Conservation (phyloP, 2,888 invertebrate genomes). For the Alloscopus bannaensis region DNA sequence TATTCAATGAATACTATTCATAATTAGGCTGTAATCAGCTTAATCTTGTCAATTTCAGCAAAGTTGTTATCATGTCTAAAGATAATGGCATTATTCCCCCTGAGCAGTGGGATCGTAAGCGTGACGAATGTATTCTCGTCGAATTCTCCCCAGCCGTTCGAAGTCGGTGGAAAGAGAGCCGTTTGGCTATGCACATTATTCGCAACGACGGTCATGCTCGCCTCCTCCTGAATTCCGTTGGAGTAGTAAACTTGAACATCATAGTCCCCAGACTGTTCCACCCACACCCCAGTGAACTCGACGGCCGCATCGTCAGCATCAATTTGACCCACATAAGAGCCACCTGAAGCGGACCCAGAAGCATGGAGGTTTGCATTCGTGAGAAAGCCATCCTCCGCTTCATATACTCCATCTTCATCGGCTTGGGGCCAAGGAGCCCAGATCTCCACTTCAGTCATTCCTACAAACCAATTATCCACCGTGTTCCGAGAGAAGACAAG, state of each 20-base stretch:
- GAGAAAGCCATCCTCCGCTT: slow-evolving; percentile 71
- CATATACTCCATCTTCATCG: slow-evolving; percentile 47
- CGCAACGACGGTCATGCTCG: slow-evolving; percentile 45
- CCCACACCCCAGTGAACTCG: slow-evolving; percentile 72
- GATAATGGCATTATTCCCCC: slow-evolving; percentile 68
- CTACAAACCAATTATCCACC: slow-evolving; percentile 65
- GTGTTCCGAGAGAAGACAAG: slow-evolving; percentile 64
- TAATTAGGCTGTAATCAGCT: slow-evolving; percentile 40
- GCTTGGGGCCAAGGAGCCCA: slow-evolving; percentile 71
- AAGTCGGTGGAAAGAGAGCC: slow-evolving; percentile 52
- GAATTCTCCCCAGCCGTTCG: slow-evolving; percentile 60
- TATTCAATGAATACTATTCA: background rate
- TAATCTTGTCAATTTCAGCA: slow-evolving; percentile 62
- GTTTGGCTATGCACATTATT: slow-evolving; percentile 52
- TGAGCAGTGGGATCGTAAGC: slow-evolving; percentile 46
- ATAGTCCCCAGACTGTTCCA: slow-evolving; percentile 59
- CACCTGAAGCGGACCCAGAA: slow-evolving; percentile 58
- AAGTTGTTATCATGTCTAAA: slow-evolving; percentile 54
- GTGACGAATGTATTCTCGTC: slow-evolving; percentile 43
- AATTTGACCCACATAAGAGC: slow-evolving; percentile 65
- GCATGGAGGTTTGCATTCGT: slow-evolving; percentile 46
- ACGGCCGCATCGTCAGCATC: slow-evolving; percentile 48
- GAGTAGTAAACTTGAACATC: slow-evolving; percentile 64
- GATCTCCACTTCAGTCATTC: slow-evolving; percentile 70
- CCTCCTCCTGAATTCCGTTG: slow-evolving; percentile 38